These are phyloP conservation scores for Nibea coibor DNA, from an alignment of 2,113 vertebrate genomes.

Conservation along the genomic window DNA sequence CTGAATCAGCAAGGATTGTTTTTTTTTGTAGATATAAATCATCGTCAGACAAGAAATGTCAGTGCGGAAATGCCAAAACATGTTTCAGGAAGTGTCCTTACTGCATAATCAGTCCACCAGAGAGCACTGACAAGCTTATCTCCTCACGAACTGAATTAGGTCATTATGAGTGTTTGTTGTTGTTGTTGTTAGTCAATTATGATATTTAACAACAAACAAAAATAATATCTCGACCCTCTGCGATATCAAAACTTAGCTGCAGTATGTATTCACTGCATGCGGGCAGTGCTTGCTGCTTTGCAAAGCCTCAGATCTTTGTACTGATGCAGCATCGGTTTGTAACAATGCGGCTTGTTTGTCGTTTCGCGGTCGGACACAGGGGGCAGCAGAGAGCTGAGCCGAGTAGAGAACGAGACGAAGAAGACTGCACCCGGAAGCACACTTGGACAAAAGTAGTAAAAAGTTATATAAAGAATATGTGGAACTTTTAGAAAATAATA, in stretches of 20 bases:
- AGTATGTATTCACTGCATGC: too few relatives aligned
- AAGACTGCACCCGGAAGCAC: background rate
- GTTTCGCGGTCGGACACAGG: background rate
- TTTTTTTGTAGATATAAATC: background rate
- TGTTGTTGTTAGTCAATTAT: background rate
- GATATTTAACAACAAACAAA: too few relatives aligned
- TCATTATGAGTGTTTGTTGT: background rate
- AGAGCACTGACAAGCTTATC: background rate
- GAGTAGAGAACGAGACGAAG: background rate
- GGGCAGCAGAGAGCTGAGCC: conserved; percentile 38
- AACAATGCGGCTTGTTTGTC: background rate
- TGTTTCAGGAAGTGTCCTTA: background rate
- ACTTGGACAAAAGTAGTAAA: fast-evolving
- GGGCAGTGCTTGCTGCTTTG: too few relatives aligned
- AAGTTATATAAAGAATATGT: background rate
- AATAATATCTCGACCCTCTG: too few relatives aligned
- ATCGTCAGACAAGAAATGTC: background rate
- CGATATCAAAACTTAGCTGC: too few relatives aligned
- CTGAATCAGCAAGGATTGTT: too few relatives aligned
- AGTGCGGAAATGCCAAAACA: background rate
- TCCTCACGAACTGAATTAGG: background rate
- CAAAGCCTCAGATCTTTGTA: background rate
- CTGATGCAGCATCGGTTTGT: background rate
- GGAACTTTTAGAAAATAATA: fast-evolving
- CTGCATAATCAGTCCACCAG: background rate